Evolutionary conservation across 2,797 vertebrate species (phyloP), one percentile per base, ranked within the genome.

Genomic region (Pangasius krempfi): DNA sequence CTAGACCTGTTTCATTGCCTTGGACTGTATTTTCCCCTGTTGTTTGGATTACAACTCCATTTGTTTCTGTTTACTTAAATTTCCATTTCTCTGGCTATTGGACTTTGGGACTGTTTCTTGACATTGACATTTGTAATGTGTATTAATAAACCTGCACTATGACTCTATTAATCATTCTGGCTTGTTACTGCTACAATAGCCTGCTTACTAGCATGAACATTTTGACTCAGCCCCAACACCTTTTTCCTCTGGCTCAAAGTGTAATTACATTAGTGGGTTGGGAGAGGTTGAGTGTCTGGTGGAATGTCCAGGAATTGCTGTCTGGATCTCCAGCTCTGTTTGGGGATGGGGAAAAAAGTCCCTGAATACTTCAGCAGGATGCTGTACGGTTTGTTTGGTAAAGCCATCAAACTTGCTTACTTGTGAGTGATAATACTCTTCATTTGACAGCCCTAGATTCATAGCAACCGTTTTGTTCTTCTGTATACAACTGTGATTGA

Each of bases 391-490:
- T 89, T 88, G 87, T 86, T 94, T 94, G 92, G 90, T 90, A 92
- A 94, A 95, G 88, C 92, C 88, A 94, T 95, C 92, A 94, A 91
- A 92, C 86, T 90, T 85, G 92, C 93, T 94, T 93, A 93, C 83
- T 89, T 88, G 33, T 89, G 84, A 85, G 87, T 70, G 88, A 33
- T 66, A 93, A 91, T 92, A 84, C 87, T 68, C 54, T 88, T 94
- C 92, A 94, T 93, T 94, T 84, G 92, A 92, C 93, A 91, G 92
- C 90, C 92, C 92, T 91, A 54, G 89, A 93, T 94, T 93, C 91
- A 13, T 81, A 87, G 91, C 87, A 86, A 87, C 87, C 68, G 58
- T 40, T 87, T 37, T 12, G 66, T 30, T 87, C 27, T 94, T 94
- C 91, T 90, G 89, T 33, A 52, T 50, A 80, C 87, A 92, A 81